phyloP scores from a whole-genome alignment of 2,113 vertebrate species.

The Columba janthina region DNA sequence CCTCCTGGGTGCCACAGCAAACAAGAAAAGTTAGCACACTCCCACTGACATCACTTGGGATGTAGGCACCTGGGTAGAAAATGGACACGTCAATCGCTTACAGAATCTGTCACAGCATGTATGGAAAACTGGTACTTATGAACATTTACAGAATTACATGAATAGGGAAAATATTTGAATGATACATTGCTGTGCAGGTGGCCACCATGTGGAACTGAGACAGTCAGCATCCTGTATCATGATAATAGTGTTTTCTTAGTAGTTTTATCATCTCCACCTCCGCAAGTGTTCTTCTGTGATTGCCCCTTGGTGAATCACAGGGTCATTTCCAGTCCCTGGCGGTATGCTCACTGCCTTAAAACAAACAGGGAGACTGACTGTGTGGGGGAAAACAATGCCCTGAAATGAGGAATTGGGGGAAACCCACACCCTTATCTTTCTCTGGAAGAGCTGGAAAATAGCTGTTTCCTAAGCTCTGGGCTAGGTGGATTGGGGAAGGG shows the following conservation, averaged over 20 bases:
- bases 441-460: background rate
- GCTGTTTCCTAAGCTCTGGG: background rate
- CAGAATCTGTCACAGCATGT: background rate
- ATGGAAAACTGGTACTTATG: background rate
- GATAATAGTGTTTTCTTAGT: background rate
- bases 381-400: background rate
- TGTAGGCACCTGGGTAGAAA: background rate
- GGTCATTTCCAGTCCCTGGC: background rate
- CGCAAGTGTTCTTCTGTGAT: background rate
- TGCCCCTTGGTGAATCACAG: background rate
- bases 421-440: background rate
- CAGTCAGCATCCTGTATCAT: background rate
- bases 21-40: background rate
- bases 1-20: background rate
- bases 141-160: background rate
- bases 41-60: background rate
- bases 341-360: background rate
- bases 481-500: background rate
- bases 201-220: background rate
- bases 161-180: background rate
- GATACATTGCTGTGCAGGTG: background rate
- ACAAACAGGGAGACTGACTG: background rate
- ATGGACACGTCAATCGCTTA: rapidly evolving
- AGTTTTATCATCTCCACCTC: background rate
- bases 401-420: background rate